Base-by-base conservation (phyloP, 2,888 invertebrate species). In the Onthophagus sagittarius region DNA sequence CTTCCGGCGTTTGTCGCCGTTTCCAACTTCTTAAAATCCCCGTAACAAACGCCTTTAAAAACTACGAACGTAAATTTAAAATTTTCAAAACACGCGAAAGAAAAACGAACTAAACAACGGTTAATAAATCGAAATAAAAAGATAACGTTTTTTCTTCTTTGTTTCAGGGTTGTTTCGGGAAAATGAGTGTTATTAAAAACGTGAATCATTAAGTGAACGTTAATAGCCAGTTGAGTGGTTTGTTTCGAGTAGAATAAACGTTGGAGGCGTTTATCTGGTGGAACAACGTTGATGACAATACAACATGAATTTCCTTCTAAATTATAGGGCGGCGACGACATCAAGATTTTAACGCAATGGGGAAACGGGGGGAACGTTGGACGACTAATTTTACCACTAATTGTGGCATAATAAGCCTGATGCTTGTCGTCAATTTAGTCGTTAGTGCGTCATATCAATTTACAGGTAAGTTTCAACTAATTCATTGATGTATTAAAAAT, bases 401-500 rank as follows among this genome's bases (percentile, higher is more conserved):
- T 75, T 76, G 72, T 70, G 74, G 73, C 65, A 74, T 73, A 31
- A 73, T 73, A 23, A 32, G 67, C 64, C 74, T 77, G 69, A 67
- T 78, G 67, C 75, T 77, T 63, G 69, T 77, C 72, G 75, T 73
- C 71, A 77, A 78, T 75, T 75, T 78, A 15, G 73, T 75, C 71
- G 74, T 73, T 74, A 75, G 73, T 62, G 74, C 76, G 69, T 75
- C 76, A 23, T 31, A 67, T 32, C 67, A 23, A 31, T 67, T 23
- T 23, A 31, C 67, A 15, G 15, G 67, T 74, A 65, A 64, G 71
- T 31, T 53, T 53, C 39, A 53, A n/a, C n/a, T 1, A 53, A 4
- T 53, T 9, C 5, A 53, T 53, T 9, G 39, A 53, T 53, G 1
- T 53, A 53, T 9, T 53, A 53, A 11, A 53, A 7, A 11, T 11